phyloP scores from a whole-genome alignment of 2,113 vertebrate genomes.

The Etheostoma cragini region DNA sequence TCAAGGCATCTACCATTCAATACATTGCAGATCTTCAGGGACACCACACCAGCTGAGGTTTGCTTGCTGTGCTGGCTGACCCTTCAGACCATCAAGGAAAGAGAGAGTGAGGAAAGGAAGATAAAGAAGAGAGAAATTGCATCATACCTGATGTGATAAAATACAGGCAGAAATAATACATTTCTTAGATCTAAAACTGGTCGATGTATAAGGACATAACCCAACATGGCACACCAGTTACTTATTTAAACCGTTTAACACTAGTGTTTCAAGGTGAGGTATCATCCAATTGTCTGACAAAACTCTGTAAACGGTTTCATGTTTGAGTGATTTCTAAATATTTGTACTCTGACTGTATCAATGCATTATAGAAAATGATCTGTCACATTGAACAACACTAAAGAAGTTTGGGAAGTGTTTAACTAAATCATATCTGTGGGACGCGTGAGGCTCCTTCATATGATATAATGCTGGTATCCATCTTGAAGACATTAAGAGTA shows the following conservation, averaged over 20 bases:
- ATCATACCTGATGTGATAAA: constrained; percentile 34
- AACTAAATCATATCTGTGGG: neutral
- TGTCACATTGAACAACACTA: constrained; percentile 21
- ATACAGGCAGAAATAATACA: constrained; percentile 31
- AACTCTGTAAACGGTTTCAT: neutral
- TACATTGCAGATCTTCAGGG: constrained; percentile 47
- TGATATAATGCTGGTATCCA: constrained; percentile 15
- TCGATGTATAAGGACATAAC: neutral
- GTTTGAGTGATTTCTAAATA: constrained; percentile 21
- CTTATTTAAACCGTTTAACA: neutral
- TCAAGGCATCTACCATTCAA: constrained; percentile 57
- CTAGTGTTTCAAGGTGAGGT: neutral
- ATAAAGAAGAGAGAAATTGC: constrained; percentile 5
- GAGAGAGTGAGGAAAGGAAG: neutral
- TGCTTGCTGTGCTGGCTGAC: constrained; percentile 49
- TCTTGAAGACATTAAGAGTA: constrained; percentile 17
- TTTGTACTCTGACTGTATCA: neutral
- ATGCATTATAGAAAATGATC: neutral
- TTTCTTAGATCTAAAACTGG: constrained; percentile 21
- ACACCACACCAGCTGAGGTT: constrained; percentile 43
- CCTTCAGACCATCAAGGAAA: constrained; percentile 52
- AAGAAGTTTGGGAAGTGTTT: constrained; percentile 8
- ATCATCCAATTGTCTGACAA: neutral
- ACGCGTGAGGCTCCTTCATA: constrained; percentile 8
- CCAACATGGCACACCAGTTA: neutral